phyloP scores from a whole-genome alignment of 2,888 invertebrate genomes.

The Latheticus oryzae region DNA sequence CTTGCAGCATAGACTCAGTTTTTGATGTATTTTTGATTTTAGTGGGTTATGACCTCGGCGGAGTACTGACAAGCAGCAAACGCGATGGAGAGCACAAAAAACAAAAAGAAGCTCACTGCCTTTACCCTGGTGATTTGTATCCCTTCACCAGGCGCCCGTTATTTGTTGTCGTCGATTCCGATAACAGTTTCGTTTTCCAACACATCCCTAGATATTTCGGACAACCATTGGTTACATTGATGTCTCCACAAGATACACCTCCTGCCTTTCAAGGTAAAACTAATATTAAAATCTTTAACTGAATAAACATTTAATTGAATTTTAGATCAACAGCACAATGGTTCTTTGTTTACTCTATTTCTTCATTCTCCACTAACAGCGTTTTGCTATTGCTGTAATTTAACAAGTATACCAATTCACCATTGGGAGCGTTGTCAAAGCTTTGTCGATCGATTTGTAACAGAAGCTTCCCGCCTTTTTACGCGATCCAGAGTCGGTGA shows the following conservation, averaged over 20 bases:
- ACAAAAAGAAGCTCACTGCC: constrained; percentile 78
- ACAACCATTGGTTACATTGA: constrained; percentile 90
- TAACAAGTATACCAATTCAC: constrained; percentile 84
- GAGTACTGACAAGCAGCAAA: constrained; percentile 89
- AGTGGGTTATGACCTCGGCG: constrained; percentile 93
- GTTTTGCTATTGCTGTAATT: constrained; percentile 91
- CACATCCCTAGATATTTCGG: constrained; percentile 91
- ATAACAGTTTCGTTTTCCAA: constrained; percentile 93
- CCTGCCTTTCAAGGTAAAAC: constrained; percentile 80
- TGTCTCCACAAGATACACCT: constrained; percentile 94
- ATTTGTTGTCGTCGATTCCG: constrained; percentile 94
- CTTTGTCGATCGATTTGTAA: constrained; percentile 88
- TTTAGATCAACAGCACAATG: constrained; percentile 85
- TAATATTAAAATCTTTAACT: no score
- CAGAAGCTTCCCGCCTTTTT: constrained; percentile 87
- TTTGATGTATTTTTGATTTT: no score
- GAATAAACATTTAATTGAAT: constrained; percentile 8
- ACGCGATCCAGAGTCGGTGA: constrained; percentile 85
- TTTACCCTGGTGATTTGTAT: constrained; percentile 94
- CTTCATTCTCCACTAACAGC: constrained; percentile 94
- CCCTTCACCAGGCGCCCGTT: constrained; percentile 93
- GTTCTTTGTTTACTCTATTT: constrained; percentile 94
- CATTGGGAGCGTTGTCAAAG: constrained; percentile 93
- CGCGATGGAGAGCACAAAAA: constrained; percentile 74
- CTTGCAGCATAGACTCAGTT: no score